phyloP scores from a whole-genome alignment of 2,113 vertebrate species.

The Carettochelys insculpta region DNA sequence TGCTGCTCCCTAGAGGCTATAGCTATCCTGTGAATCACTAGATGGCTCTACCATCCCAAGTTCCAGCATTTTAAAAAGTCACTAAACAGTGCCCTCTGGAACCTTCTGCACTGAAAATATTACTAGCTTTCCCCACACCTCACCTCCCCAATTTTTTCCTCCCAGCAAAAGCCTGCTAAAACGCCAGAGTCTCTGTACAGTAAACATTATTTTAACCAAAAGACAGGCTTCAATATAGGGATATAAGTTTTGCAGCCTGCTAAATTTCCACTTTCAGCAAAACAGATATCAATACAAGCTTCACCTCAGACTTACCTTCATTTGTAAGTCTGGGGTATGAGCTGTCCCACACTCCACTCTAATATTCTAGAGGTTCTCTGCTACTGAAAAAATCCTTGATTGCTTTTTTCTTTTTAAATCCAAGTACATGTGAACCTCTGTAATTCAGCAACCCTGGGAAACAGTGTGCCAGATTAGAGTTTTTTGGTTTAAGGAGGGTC shows the following conservation, averaged over 20 bases:
- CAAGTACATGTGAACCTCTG: too few species aligned
- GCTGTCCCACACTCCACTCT: not conserved
- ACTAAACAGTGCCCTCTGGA: too few species aligned
- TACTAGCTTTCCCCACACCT: not conserved
- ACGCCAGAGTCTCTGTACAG: not conserved
- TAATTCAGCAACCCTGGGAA: too few species aligned
- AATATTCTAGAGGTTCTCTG: not conserved
- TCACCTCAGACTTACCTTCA: not conserved
- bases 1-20: fast-evolving
- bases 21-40: not conserved
- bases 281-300: not conserved
- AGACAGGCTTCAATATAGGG: not conserved
- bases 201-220: not conserved
- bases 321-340: too few species aligned
- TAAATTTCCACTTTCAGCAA: not conserved
- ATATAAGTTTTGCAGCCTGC: not conserved
- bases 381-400: not conserved
- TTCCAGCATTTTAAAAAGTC: not conserved
- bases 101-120: not conserved
- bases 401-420: not conserved
- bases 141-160: not conserved
- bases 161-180: not conserved
- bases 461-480: too few species aligned
- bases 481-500: too few species aligned
- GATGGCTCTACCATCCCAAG: not conserved